These are phyloP conservation scores for Calcarius lapponicus DNA, from an alignment of 2,797 vertebrate species.

Conservation along the genomic window DNA sequence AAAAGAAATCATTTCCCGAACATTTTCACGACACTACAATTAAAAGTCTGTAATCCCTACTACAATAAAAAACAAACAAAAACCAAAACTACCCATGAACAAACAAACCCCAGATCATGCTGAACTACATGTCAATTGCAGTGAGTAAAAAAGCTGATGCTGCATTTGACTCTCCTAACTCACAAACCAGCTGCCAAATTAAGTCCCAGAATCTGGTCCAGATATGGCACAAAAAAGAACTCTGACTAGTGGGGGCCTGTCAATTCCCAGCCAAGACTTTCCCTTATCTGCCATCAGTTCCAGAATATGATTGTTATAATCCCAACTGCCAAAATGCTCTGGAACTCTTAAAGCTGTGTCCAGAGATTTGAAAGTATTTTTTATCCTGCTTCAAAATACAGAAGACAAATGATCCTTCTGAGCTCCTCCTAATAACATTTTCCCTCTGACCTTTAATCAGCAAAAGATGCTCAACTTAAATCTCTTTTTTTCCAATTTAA, in stretches of 20 bases:
- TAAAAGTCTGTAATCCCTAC: background rate
- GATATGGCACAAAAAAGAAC: background rate
- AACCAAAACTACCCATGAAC: background rate
- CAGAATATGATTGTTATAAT: conserved; percentile 25
- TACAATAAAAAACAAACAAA: no score
- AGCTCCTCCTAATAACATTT: conserved; percentile 11
- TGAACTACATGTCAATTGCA: conserved; percentile 1
- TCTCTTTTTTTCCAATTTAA: background rate
- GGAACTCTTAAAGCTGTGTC: background rate
- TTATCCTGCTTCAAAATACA: background rate
- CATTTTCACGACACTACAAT: background rate
- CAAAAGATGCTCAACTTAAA: background rate
- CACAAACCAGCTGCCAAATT: conserved; percentile 41
- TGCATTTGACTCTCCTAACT: background rate
- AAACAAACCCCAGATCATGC: background rate
- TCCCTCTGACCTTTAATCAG: background rate
- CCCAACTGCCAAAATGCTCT: conserved; percentile 17
- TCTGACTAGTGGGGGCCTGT: background rate
- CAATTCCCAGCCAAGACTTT: conserved; percentile 14
- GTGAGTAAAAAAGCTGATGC: background rate
- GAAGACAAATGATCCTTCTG: background rate
- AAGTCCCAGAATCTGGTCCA: background rate
- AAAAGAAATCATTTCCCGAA: background rate
- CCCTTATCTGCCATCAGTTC: conserved; percentile 1
- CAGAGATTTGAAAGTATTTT: conserved; percentile 24